Evolutionary conservation across 2,888 invertebrate genomes (phyloP), one percentile per base, ranked within the genome.

Genomic region (Ophioninae sp.): DNA sequence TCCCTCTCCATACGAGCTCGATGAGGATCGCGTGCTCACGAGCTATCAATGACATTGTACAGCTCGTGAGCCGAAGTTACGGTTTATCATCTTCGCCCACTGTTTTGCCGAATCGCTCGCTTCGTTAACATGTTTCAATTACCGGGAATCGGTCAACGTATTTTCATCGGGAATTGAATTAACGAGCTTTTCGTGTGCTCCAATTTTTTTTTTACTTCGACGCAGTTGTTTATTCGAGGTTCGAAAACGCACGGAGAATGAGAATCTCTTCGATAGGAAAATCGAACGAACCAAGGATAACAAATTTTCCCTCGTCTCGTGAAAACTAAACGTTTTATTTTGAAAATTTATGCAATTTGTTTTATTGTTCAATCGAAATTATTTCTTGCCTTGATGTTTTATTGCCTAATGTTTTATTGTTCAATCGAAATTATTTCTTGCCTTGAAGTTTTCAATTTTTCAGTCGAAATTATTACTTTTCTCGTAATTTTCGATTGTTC

Each of bases 11-110:
- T 64, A 23, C 20, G 44, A 7, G 41, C n/a, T 30, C 50, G 73
- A 72, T 44, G 30, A 72, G 50, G 57, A 88, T 90, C 89, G 90
- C 90, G 90, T 90, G 90, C 87, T 89, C 86, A 84, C 73, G 65
- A 84, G 82, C 87, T 86, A 90, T 90, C 88, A 90, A 89, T 90
- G 88, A 86, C 62, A 87, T 50, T 74, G 69, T 74, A 79, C 50
- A 74, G 68, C 74, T 56, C 57, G 57, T 61, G 23, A 20, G 56
- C 41, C 17, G 44, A 44, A 65, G 30, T 65, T 64, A 50, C 37
- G 50, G 37, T 61, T 39, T 8, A 64, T 67, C 74, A 64, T 72
- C 69, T 75, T 77, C 83, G 81, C 83, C 82, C 79, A 81, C 79
- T 75, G 68, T 83, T 86, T 87, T 86, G 78, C 74, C 78, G 86